Conservation (phyloP, 2,888 invertebrate genomes). For the Emmelina monodactyla region DNA sequence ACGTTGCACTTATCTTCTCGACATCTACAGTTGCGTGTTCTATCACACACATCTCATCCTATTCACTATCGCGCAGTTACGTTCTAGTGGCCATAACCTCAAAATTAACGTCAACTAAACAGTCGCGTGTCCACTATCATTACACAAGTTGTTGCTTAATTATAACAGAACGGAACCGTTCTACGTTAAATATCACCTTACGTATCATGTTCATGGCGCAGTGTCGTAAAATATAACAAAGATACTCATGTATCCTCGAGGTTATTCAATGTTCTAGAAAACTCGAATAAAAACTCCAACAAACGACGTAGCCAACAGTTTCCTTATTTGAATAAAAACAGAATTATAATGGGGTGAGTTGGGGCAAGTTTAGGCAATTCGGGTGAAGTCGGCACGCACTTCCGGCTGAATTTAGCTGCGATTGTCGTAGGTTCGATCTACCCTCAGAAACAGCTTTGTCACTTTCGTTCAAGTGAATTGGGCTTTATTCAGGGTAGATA, state of each 20-base stretch:
- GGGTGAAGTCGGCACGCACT: not conserved
- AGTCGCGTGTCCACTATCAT: not conserved
- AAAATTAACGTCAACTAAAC: not conserved
- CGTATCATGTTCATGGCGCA: slow-evolving; percentile 1
- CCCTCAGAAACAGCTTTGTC: not conserved
- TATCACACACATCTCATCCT: not conserved
- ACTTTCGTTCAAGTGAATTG: too few relatives aligned
- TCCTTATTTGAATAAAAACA: slow-evolving; percentile 19
- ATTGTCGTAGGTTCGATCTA: not conserved
- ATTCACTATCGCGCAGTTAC: too few relatives aligned
- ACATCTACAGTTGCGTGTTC: not conserved
- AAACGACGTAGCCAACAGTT: slow-evolving; percentile 15
- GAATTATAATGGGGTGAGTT: slow-evolving; percentile 17
- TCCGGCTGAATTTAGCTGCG: slow-evolving; percentile 5
- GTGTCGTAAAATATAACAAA: not conserved
- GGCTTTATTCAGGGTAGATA: too few relatives aligned
- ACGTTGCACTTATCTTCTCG: not conserved
- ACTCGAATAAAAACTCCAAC: slow-evolving; percentile 13
- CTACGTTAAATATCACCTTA: not conserved
- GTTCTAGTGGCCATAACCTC: not conserved
- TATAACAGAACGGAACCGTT: not conserved
- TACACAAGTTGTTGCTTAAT: slow-evolving; percentile 1
- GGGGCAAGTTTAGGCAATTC: slow-evolving; percentile 8
- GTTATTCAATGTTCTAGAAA: slow-evolving; percentile 1
- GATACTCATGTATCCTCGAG: not conserved